These are phyloP conservation scores for Porites cylindrica DNA, from an alignment of 92 coral and sea anemone genomes.

Conservation along the genomic window DNA sequence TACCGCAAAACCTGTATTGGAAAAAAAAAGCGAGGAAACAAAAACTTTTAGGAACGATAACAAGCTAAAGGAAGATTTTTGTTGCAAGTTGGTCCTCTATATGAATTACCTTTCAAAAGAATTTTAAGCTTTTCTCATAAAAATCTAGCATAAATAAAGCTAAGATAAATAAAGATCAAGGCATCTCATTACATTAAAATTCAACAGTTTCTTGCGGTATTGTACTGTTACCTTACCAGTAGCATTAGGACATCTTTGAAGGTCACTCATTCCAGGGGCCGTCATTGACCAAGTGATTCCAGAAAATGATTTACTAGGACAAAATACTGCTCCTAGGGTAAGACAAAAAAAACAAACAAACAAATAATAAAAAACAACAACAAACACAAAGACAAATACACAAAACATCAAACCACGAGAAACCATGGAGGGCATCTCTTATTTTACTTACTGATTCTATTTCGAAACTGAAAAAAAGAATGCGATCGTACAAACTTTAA, in stretches of 20 bases:
- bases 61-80: background rate
- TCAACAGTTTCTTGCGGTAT: too few relatives aligned
- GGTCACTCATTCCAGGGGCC: conserved; percentile 15
- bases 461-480: too few relatives aligned
- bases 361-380: background rate
- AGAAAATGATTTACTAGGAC: background rate
- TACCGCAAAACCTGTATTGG: background rate
- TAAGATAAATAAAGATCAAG: too few relatives aligned
- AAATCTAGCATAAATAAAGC: too few relatives aligned
- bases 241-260: conserved; percentile 27
- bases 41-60: background rate
- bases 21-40: background rate
- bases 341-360: too few relatives aligned
- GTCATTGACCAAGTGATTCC: conserved; percentile 29
- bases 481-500: too few relatives aligned
- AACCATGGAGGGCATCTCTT: too few relatives aligned
- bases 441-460: too few relatives aligned
- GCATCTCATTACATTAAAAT: too few relatives aligned
- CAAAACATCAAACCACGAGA: background rate
- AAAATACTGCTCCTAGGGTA: background rate
- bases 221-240: background rate
- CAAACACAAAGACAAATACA: background rate
- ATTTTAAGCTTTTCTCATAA: too few relatives aligned
- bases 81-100: too few relatives aligned
- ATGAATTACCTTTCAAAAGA: too few relatives aligned